Conservation (phyloP, 2,888 invertebrate genomes). For the Salticus scenicus region DNA sequence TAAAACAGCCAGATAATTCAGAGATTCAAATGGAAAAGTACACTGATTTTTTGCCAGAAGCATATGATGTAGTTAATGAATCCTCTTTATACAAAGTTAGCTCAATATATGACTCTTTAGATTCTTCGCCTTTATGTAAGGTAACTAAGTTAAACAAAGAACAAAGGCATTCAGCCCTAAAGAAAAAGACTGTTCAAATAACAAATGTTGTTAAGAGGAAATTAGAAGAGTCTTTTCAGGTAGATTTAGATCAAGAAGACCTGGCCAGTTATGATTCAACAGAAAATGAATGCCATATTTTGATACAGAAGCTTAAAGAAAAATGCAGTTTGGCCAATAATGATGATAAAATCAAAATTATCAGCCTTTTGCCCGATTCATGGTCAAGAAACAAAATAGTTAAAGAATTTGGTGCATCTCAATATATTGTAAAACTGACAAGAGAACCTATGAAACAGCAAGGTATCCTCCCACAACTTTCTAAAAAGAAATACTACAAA, state of each 20-base stretch:
- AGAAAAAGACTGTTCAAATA: too few relatives aligned
- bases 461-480: too few relatives aligned
- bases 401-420: background rate
- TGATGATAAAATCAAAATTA: too few relatives aligned
- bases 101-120: background rate
- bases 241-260: background rate
- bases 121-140: background rate
- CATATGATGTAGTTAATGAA: background rate
- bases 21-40: background rate
- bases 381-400: background rate
- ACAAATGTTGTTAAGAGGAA: too few relatives aligned
- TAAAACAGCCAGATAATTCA: background rate
- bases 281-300: background rate
- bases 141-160: background rate
- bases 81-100: background rate
- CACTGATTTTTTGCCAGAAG: background rate
- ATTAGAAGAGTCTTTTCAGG: background rate
- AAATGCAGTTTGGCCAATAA: background rate
- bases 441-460: background rate
- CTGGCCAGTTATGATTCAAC: background rate
- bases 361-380: background rate
- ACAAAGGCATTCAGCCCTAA: too few relatives aligned
- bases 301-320: too few relatives aligned
- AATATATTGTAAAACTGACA: background rate
- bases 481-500: too few relatives aligned